Percentiles rank a stretch among this genome's conserved stretches.
Evolutionary conservation across 2,113 vertebrate species (phyloP).

Genomic region (Chionomys nivalis): DNA sequence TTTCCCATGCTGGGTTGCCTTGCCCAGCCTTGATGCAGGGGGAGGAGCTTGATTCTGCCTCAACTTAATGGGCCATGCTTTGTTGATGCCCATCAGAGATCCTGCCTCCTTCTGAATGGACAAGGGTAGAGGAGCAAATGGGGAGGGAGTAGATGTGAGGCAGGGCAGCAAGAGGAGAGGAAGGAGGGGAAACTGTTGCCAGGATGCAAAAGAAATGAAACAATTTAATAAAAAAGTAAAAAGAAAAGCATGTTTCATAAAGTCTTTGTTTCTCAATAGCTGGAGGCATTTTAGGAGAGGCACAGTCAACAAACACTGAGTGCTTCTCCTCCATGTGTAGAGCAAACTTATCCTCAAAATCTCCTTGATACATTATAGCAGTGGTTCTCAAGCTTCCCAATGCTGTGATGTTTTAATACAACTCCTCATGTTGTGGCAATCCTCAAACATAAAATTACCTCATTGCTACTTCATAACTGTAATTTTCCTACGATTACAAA

Average conservation of each 20-base stretch:
- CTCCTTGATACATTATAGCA: neutral
- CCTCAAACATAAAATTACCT: neutral
- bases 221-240: neutral
- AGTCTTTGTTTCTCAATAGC: neutral
- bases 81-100: neutral
- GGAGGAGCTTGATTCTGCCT: neutral
- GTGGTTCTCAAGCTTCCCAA: neutral
- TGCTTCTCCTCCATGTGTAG: neutral
- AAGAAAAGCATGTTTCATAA: neutral
- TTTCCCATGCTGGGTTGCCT: neutral
- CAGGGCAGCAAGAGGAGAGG: neutral
- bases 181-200: neutral
- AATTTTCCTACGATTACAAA: neutral
- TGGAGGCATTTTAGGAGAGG: neutral
- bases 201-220: neutral
- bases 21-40: neutral
- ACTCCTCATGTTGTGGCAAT: neutral
- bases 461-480: neutral
- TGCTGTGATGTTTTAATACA: neutral
- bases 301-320: neutral
- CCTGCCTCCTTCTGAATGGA: neutral
- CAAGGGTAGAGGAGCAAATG: neutral
- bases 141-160: neutral
- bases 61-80: neutral
- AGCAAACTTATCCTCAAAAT: neutral